These are phyloP conservation scores for Pegoplata infirma DNA, from an alignment of 2,888 invertebrate genomes.

Conservation along the genomic window DNA sequence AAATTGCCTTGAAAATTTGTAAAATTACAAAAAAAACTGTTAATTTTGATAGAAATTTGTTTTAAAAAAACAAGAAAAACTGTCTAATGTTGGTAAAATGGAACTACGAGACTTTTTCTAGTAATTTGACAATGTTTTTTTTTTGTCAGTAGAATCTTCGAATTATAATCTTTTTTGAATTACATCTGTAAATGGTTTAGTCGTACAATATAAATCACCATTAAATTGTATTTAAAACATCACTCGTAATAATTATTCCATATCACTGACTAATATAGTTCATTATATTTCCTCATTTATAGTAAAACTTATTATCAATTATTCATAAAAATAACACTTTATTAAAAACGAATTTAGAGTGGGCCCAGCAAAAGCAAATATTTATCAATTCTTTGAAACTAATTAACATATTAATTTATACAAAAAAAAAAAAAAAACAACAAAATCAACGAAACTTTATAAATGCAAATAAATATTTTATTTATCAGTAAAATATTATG, in stretches of 20 bases:
- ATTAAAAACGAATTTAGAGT: slow-evolving; percentile 12
- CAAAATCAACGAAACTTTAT: slow-evolving; percentile 1
- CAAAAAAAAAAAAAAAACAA: background rate
- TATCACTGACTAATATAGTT: background rate
- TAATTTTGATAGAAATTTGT: too few species aligned
- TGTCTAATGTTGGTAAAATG: too few species aligned
- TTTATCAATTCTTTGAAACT: slow-evolving; percentile 54
- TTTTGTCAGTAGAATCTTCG: too few species aligned
- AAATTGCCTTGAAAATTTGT: too few species aligned
- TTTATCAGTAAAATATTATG: slow-evolving; percentile 54
- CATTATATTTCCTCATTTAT: background rate
- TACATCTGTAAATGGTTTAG: too few species aligned
- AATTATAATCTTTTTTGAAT: too few species aligned
- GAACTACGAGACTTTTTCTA: too few species aligned
- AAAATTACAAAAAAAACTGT: too few species aligned
- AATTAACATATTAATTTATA: slow-evolving; percentile 62
- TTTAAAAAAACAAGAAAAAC: too few species aligned
- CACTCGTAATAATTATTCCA: too few species aligned
- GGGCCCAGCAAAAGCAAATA: slow-evolving; percentile 25
- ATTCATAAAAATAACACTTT: slow-evolving; percentile 43
- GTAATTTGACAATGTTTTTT: too few species aligned
- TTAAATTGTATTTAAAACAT: background rate
- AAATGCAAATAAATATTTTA: slow-evolving; percentile 57
- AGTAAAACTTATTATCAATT: slow-evolving; percentile 18
- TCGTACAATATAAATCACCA: too few species aligned